A percentile compares a stretch with the other conserved stretches of the same genome.
Conservation (phyloP, 2,113 vertebrate genomes). For the Microcebus ravelobensis region DNA sequence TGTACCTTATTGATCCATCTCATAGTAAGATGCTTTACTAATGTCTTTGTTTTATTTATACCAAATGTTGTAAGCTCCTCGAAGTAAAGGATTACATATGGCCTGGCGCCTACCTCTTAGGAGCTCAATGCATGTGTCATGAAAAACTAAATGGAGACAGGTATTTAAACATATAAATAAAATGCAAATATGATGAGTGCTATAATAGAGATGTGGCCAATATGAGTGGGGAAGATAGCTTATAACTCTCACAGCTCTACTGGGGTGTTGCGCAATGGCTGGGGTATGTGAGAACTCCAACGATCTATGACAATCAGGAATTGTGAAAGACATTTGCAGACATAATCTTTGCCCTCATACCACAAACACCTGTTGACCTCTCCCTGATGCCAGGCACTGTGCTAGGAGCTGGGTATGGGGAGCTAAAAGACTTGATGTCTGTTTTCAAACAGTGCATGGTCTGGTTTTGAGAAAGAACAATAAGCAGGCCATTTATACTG, state of each 20-base stretch:
- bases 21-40: not conserved
- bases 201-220: not conserved
- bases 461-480: not conserved
- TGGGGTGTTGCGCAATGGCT: not conserved
- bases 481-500: not conserved
- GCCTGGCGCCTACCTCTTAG: not conserved
- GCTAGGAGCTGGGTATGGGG: not conserved
- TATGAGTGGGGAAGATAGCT: not conserved
- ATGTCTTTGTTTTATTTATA: constrained; percentile 8
- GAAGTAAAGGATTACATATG: not conserved
- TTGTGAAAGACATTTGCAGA: not conserved
- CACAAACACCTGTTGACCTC: not conserved
- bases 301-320: not conserved
- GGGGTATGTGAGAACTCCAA: not conserved
- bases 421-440: not conserved
- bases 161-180: not conserved
- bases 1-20: not conserved
- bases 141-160: not conserved
- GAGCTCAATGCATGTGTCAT: not conserved
- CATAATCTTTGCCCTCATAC: not conserved
- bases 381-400: not conserved
- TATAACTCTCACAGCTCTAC: not conserved
- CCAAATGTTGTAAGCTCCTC: not conserved
- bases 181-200: not conserved
- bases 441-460: not conserved